A percentile compares a stretch with the other conserved stretches of the same genome.
phyloP scores from a whole-genome alignment of 2,888 invertebrate genomes.

The Venusia cambrica region DNA sequence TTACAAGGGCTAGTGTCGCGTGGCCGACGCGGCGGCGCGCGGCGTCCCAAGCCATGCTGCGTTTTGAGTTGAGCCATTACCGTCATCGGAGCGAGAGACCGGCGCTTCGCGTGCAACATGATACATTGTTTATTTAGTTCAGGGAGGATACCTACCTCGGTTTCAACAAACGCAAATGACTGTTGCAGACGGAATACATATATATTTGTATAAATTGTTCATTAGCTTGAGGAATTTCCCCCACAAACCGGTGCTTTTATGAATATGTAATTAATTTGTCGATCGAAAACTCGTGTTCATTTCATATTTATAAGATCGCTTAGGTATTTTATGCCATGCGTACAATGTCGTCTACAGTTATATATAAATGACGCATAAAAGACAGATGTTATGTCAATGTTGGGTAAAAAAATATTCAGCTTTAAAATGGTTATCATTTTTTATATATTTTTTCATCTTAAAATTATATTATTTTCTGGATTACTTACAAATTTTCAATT shows the following conservation, averaged over 20 bases:
- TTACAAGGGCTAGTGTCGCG: conserved; percentile 2
- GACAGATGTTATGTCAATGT: no score
- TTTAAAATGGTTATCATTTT: no score
- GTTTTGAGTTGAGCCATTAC: conserved; percentile 10
- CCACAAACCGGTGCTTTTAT: conserved; percentile 24
- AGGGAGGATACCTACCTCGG: conserved; percentile 37
- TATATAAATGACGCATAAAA: conserved; percentile 1
- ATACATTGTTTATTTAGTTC: conserved; percentile 58
- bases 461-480: no score
- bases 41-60: not conserved
- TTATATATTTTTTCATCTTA: no score
- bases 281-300: conserved; percentile 16
- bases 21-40: not conserved
- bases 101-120: conserved; percentile 54
- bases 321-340: no score
- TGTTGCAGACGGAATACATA: conserved; percentile 17
- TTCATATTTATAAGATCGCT: conserved; percentile 18
- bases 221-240: conserved; percentile 37
- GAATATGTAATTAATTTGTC: conserved; percentile 18
- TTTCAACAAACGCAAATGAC: conserved; percentile 15
- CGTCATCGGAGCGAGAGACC: conserved; percentile 3
- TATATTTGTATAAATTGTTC: conserved; percentile 25
- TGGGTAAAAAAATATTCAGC: no score
- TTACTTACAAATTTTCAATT: no score
- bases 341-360: conserved; percentile 7